Base-by-base conservation (phyloP, 1,140 invertebrate genomes). In the Lordiphosa collinella region DNA sequence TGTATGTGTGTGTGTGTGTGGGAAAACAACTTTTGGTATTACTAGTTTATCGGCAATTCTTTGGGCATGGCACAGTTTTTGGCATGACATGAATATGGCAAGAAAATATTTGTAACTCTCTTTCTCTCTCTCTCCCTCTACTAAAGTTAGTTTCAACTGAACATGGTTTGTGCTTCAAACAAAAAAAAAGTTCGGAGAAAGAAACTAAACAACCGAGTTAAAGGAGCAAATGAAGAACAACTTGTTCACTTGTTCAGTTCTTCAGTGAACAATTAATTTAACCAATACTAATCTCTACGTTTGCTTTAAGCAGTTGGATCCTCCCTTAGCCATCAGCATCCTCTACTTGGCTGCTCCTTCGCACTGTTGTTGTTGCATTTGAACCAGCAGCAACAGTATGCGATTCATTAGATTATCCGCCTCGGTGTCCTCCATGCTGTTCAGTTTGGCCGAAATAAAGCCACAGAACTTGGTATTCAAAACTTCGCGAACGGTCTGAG, bases 341-440 rank as follows among this genome's bases (percentile, higher is more conserved):
- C n/a, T 5, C 54, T 73, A 82, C 44, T 82, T 82, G n/a, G 38
- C 12, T 10, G 60, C n/a, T 14, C 46, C 48, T 10, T 87, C 76
- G 34, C 61, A 63, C 13, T 84, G 67, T 37, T 88, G 86, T 12
- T 84, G 67, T 35, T 88, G 86, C 62, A 86, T 80, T 46, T 88
- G 86, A 6, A 88, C 86, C 2, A 88, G 63, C n/a, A 88, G 56
- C 43, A 88, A 37, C 7, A 88, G 65, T 5, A 88, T 88, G 48
- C 84, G 87, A 44, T 88, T 88, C 86, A 88, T 88, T n/a, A 88
- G 65, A 68, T 88, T 88, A 37, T 88, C 86, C 14, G 86, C 86
- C 44, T 88, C 86, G 4, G 86, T 68, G 18, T 88, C 86, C 49
- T 88, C 86, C 86, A 88, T 69, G 59, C 86, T 88, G 38, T 88